Percentiles rank a stretch among this genome's conserved stretches.
Evolutionary conservation across 2,797 vertebrate species (phyloP).

Genomic region (Carduelis carduelis): DNA sequence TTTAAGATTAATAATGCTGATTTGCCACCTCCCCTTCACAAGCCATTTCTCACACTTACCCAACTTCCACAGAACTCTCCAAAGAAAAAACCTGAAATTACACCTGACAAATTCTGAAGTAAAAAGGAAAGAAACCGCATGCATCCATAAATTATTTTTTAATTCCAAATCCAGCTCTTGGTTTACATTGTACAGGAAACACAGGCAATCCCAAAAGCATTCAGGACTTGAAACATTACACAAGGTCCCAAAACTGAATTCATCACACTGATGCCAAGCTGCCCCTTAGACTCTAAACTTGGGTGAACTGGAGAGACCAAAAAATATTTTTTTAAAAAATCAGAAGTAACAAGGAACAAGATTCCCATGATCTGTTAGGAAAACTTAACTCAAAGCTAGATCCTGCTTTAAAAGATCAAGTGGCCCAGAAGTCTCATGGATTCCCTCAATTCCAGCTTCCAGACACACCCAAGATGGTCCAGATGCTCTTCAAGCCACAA

Average conservation of each 20-base stretch:
- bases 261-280: neutral
- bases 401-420: neutral
- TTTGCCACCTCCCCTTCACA: neutral
- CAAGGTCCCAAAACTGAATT: neutral
- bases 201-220: neutral
- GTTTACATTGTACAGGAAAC: neutral
- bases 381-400: neutral
- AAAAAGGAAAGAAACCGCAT: neutral
- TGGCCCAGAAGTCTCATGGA: neutral
- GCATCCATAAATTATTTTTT: neutral
- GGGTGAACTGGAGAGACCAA: neutral
- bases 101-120: neutral
- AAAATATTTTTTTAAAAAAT: neutral
- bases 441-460: neutral
- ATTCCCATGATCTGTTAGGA: neutral
- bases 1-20: neutral
- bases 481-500: neutral
- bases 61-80: neutral
- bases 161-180: constrained; percentile 6
- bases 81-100: neutral
- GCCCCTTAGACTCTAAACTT: neutral
- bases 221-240: neutral
- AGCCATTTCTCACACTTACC: neutral
- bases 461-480: neutral
- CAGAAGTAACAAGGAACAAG: neutral